A percentile compares a stretch with the other conserved stretches of the same genome.
phyloP scores from a whole-genome alignment of 92 coral and sea anemone species.

The Scolanthus callimorphus region DNA sequence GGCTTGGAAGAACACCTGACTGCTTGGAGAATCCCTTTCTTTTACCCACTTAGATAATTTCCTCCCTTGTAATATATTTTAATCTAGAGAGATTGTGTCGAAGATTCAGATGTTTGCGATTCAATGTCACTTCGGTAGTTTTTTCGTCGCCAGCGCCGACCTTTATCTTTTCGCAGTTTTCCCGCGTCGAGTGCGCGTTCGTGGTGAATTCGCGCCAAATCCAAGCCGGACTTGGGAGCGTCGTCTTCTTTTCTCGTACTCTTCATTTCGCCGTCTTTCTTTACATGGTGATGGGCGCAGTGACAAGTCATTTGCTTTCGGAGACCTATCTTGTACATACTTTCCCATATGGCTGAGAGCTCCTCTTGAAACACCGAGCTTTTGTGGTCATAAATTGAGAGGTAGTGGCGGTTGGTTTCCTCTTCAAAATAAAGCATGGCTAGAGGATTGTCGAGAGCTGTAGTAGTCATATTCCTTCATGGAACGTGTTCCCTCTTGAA shows the following conservation, averaged over 20 bases:
- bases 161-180: constrained; percentile 70
- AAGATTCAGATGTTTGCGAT: constrained; percentile 34
- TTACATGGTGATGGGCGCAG: constrained; percentile 35
- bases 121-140: constrained; percentile 23
- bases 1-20: too few species aligned
- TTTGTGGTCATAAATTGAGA: constrained; percentile 38
- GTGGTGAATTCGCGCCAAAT: constrained; percentile 77
- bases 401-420: constrained; percentile 48
- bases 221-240: constrained; percentile 35
- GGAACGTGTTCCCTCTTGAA: not conserved
- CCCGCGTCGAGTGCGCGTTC: constrained; percentile 89
- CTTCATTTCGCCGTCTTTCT: constrained; percentile 17
- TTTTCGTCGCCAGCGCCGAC: constrained; percentile 80
- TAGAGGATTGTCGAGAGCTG: constrained; percentile 26
- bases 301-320: constrained; percentile 27
- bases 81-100: constrained; percentile 17
- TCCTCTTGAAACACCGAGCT: constrained; percentile 47
- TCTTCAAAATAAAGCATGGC: constrained; percentile 44
- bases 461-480: not conserved
- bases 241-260: constrained; percentile 8
- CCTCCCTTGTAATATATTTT: too few species aligned
- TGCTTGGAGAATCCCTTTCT: too few species aligned
- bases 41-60: too few species aligned
- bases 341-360: constrained; percentile 32
- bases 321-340: constrained; percentile 50